Base-by-base conservation (phyloP, 1,140 invertebrate species). In the Drosophila azteca region DNA sequence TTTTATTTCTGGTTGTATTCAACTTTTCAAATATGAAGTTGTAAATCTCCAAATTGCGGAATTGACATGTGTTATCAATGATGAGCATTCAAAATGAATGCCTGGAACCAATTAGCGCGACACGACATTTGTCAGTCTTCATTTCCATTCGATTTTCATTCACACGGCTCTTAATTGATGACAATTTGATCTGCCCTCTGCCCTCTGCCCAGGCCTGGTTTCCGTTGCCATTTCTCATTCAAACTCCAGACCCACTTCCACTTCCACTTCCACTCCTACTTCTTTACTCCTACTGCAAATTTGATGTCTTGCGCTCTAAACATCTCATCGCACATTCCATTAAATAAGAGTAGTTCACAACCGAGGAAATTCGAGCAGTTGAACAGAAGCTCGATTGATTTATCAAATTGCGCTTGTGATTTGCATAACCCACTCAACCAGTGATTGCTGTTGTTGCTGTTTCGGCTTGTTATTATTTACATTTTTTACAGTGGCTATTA, bases 341-440 rank as follows among this genome's bases (percentile, higher is more conserved):
- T 52, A 77, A 71, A 66, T 57, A 26, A 0, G 24, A 26, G 24
- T 26, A 57, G 29, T 31, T 41, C 51, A 45, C 8, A 31, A 9
- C 8, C 31, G 31, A 9, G 2, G 54, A 35, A 43, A 52, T 41
- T 55, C 59, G 39, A 81, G 80, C 64, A 20, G 17, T 20, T 20
- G 1, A 20, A 65, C 78, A 72, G 53, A 57, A 59, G 17, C 63
- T 67, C 68, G 68, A 77, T 74, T 77, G 65, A 69, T 69, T 78
- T 64, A 63, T 81, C 74, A 82, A 61, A 61, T 63, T 61, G 73
- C 49, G 53, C 58, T 62, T 62, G 62, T 82, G 67, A 58, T 68
- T 57, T 64, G 73, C 58, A 64, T 73, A 63, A 57, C 53, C 26
- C 73, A 77, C 60, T 24, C 53, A 45, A 58, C 72, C 49, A 67